phyloP scores from a whole-genome alignment of 2,888 invertebrate genomes.

The Spialia ferax region DNA sequence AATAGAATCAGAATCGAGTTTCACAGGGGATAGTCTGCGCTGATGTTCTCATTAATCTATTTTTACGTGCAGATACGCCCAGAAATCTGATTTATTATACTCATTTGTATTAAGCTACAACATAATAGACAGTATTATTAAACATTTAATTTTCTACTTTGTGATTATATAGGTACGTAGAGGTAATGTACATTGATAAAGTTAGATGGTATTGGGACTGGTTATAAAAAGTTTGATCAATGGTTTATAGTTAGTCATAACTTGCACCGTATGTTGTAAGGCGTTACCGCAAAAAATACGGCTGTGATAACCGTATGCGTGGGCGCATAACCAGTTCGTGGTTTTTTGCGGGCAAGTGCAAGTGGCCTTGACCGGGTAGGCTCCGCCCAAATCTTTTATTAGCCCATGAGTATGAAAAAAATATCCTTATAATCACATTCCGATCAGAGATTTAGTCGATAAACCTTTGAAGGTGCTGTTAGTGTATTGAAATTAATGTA shows the following conservation, averaged over 20 bases:
- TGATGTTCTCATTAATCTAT: slow-evolving; percentile 19
- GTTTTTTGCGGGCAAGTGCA: slow-evolving; percentile 78
- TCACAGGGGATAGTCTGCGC: slow-evolving; percentile 19
- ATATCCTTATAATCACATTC: not conserved
- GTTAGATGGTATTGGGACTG: slow-evolving; percentile 10
- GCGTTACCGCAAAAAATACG: slow-evolving; percentile 51
- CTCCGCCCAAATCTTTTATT: slow-evolving; percentile 63
- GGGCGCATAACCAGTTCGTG: slow-evolving; percentile 72
- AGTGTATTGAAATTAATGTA: not conserved
- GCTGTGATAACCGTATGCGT: slow-evolving; percentile 67
- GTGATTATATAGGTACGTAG: not conserved
- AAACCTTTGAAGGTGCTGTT: not conserved
- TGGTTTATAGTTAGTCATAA: slow-evolving; percentile 51
- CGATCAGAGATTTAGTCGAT: not conserved
- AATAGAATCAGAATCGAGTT: slow-evolving; percentile 29
- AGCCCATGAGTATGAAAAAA: slow-evolving; percentile 48
- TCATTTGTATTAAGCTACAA: slow-evolving; percentile 7
- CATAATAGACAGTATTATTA: not conserved
- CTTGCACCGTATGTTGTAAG: slow-evolving; percentile 53
- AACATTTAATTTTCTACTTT: not conserved
- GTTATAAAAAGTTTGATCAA: slow-evolving; percentile 51
- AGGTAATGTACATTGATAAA: not conserved
- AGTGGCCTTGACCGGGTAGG: slow-evolving; percentile 79
- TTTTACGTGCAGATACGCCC: slow-evolving; percentile 26
- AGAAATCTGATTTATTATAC: slow-evolving; percentile 21